Percentiles rank a stretch among this genome's conserved stretches.
Conservation (phyloP, 2,797 vertebrate genomes). For the Holocentrus rufus region DNA sequence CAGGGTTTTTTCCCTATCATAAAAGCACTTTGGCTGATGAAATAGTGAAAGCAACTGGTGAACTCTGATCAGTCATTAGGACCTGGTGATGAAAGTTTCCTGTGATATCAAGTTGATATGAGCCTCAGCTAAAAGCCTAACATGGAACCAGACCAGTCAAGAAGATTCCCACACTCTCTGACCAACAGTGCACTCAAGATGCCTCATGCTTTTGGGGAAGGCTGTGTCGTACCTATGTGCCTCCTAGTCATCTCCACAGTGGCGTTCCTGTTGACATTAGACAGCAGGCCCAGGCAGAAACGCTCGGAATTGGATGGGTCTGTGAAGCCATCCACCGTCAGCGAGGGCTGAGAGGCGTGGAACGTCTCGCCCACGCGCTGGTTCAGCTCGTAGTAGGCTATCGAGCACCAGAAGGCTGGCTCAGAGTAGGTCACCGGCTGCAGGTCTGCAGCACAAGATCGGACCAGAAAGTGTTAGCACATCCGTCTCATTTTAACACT, state of each 20-base stretch:
- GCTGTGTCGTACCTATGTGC: constrained; percentile 89
- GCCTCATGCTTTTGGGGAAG: neutral
- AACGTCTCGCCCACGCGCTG: constrained; percentile 99
- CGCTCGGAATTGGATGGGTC: constrained; percentile 98
- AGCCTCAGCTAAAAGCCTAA: neutral
- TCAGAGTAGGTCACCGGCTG: constrained; percentile 98
- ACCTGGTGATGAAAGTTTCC: neutral
- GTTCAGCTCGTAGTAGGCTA: constrained; percentile 98
- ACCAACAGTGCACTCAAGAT: neutral
- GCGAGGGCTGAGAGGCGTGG: constrained; percentile 96
- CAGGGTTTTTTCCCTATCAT: neutral
- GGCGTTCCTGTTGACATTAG: constrained; percentile 97
- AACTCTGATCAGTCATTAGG: neutral
- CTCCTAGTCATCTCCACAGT: constrained; percentile 99
- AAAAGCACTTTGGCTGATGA: neutral
- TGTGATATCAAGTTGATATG: neutral
- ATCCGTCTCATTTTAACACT: neutral
- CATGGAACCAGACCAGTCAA: neutral
- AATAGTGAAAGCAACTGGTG: neutral
- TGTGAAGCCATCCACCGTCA: constrained; percentile 97
- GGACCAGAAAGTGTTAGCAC: neutral
- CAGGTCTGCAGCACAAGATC: constrained; percentile 82
- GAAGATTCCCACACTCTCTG: too few relatives aligned
- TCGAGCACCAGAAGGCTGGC: constrained; percentile 99
- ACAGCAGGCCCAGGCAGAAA: constrained; percentile 96